phyloP scores from a whole-genome alignment of 2,888 invertebrate species.

The Thymelicus sylvestris region DNA sequence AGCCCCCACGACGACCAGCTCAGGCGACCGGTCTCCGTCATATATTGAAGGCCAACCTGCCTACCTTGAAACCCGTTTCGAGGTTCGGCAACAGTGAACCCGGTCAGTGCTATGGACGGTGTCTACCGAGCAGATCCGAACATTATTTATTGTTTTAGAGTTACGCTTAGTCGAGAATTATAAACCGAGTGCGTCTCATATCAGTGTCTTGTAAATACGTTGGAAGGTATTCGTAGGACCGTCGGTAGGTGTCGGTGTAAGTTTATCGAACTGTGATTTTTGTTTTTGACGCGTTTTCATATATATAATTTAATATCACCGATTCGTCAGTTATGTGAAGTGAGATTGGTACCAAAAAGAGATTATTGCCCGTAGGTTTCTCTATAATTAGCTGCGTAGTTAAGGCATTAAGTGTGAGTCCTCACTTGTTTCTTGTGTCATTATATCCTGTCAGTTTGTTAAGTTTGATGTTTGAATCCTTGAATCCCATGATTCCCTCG shows the following conservation, averaged over 20 bases:
- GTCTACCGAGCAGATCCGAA: slow-evolving; percentile 51
- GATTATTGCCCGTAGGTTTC: slow-evolving; percentile 74
- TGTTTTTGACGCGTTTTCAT: slow-evolving; percentile 69
- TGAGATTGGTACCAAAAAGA: slow-evolving; percentile 84
- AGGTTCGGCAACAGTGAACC: slow-evolving; percentile 59
- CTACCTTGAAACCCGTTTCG: slow-evolving; percentile 68
- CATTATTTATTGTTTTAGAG: slow-evolving; percentile 76
- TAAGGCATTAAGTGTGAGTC: slow-evolving; percentile 50
- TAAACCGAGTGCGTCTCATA: slow-evolving; percentile 67
- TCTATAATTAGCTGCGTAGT: slow-evolving; percentile 64
- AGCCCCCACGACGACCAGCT: slow-evolving; percentile 85
- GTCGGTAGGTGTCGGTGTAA: slow-evolving; percentile 57
- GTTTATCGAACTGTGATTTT: slow-evolving; percentile 77
- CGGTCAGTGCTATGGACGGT: slow-evolving; percentile 66
- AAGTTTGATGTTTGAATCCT: slow-evolving; percentile 65
- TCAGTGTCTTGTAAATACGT: slow-evolving; percentile 77
- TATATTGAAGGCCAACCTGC: slow-evolving; percentile 86
- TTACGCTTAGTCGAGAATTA: slow-evolving; percentile 57
- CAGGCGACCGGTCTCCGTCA: slow-evolving; percentile 88
- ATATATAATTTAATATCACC: slow-evolving; percentile 65
- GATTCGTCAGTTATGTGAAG: slow-evolving; percentile 70
- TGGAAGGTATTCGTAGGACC: slow-evolving; percentile 54
- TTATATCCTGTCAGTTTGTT: slow-evolving; percentile 53
- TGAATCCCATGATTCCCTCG: slow-evolving; percentile 47
- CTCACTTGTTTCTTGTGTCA: slow-evolving; percentile 54